Conservation (phyloP, 2,888 invertebrate species). For the Meteorus cinctellus region DNA sequence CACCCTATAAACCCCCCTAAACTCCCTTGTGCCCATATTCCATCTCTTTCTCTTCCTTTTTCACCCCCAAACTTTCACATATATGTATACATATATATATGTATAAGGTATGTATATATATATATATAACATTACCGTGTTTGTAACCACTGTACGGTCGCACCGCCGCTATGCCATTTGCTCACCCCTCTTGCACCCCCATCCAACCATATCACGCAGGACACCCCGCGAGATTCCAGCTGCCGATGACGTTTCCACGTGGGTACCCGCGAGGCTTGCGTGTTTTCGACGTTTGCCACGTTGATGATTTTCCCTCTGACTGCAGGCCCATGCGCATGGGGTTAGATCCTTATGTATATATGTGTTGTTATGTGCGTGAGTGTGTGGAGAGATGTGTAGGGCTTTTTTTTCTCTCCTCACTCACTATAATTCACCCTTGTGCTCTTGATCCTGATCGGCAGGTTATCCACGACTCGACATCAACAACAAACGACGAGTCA, state of each 20-base stretch:
- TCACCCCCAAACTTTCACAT: constrained; percentile 18
- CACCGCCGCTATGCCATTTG: constrained; percentile 21
- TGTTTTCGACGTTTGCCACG: constrained; percentile 70
- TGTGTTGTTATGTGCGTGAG: not conserved
- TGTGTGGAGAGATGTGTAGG: not conserved
- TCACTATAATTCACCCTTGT: not conserved
- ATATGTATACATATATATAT: not conserved
- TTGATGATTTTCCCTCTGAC: constrained; percentile 62
- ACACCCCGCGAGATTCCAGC: constrained; percentile 64
- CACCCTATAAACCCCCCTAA: constrained; percentile 8
- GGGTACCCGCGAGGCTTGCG: constrained; percentile 71
- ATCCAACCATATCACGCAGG: constrained; percentile 44
- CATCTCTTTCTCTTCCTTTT: constrained; percentile 32
- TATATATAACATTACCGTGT: constrained; percentile 17
- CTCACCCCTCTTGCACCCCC: constrained; percentile 48
- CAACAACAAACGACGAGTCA: constrained; percentile 19
- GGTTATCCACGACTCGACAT: constrained; percentile 1
- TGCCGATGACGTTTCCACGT: constrained; percentile 73
- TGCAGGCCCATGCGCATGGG: constrained; percentile 38
- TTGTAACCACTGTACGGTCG: constrained; percentile 28
- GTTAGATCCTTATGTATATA: constrained; percentile 1
- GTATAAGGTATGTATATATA: not conserved
- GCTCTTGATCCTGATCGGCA: constrained; percentile 14
- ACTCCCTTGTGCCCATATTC: constrained; percentile 1
- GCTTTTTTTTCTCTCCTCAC: constrained; percentile 19